A percentile compares a stretch with the other conserved stretches of the same genome.
Conservation (phyloP, 2,113 vertebrate species). For the Lepidothrix coronata region DNA sequence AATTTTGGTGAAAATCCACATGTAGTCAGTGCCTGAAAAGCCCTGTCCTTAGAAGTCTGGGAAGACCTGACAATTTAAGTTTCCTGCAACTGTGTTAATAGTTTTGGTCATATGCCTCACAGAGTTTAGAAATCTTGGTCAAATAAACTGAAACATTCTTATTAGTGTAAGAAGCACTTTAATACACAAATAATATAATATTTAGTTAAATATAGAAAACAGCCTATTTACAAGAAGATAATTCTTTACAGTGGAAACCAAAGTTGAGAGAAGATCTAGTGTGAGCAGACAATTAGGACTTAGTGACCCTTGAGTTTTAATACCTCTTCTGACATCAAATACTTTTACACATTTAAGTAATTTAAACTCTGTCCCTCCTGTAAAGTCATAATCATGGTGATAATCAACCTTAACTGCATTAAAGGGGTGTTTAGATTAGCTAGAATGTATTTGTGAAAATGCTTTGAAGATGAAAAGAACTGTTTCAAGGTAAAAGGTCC, state of each 20-base stretch:
- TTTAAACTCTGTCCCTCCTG: neutral
- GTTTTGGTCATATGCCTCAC: neutral
- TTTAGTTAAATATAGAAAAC: neutral
- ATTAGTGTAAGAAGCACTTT: neutral
- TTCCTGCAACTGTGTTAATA: neutral
- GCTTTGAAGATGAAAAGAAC: constrained; percentile 53
- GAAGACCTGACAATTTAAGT: neutral
- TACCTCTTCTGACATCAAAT: neutral
- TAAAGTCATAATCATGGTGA: neutral
- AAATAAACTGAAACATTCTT: neutral
- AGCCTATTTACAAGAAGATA: neutral
- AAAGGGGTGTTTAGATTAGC: neutral
- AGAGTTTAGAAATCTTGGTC: neutral
- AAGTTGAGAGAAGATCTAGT: neutral
- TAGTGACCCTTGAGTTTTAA: neutral
- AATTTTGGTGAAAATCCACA: neutral
- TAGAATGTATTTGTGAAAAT: neutral
- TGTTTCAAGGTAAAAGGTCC: neutral
- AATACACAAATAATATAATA: neutral
- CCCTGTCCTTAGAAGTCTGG: neutral
- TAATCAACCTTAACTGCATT: neutral
- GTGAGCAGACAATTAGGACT: neutral
- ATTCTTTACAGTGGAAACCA: neutral
- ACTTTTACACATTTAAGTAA: neutral
- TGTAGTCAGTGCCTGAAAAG: neutral